These are phyloP conservation scores for Epinephelus awoara DNA, from an alignment of 2,797 vertebrate species.

Conservation along the genomic window DNA sequence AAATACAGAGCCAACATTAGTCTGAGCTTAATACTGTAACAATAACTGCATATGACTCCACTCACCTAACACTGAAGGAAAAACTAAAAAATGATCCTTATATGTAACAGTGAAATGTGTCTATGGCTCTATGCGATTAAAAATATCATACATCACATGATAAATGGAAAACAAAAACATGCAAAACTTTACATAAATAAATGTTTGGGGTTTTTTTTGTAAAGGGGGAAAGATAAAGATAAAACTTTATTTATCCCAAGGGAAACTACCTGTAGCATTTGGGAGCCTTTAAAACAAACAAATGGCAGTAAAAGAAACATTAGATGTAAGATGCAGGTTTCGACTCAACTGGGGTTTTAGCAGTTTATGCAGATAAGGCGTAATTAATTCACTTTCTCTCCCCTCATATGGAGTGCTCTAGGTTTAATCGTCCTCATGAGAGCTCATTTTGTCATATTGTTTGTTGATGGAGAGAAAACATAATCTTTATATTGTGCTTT, in stretches of 20 bases:
- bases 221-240: neutral
- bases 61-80: neutral
- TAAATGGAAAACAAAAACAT: conserved; percentile 53
- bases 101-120: conserved; percentile 10
- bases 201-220: neutral
- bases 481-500: no score
- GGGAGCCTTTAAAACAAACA: conserved; percentile 12
- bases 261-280: neutral
- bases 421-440: no score
- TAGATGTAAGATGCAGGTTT: neutral
- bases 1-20: conserved; percentile 19
- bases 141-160: conserved; percentile 12
- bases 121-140: conserved; percentile 27
- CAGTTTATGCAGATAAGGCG: no score
- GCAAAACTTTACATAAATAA: conserved; percentile 58
- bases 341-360: no score
- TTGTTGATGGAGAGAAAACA: no score
- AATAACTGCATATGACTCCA: conserved; percentile 1
- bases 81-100: conserved; percentile 8
- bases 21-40: conserved; percentile 24
- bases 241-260: neutral
- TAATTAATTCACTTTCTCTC: no score
- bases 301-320: no score
- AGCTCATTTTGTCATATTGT: no score
- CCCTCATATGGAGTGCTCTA: no score